phyloP scores from a whole-genome alignment of 2,888 invertebrate genomes.

The Pycnomerus fuliginosus region DNA sequence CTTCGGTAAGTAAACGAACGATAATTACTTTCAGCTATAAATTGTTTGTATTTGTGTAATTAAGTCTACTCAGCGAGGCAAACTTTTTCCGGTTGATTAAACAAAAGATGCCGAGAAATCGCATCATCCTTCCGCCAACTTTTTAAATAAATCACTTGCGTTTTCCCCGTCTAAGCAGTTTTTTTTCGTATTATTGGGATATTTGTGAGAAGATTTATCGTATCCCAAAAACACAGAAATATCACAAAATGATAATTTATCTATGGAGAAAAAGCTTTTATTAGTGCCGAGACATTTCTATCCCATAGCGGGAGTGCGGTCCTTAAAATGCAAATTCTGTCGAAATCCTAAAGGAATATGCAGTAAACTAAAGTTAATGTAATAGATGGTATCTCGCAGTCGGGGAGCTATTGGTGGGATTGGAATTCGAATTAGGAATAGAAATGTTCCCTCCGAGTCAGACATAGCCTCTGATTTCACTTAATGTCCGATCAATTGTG shows the following conservation, averaged over 20 bases:
- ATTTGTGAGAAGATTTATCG: slow-evolving; percentile 14
- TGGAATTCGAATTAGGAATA: slow-evolving; percentile 40
- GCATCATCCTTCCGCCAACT: no score
- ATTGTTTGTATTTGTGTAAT: no score
- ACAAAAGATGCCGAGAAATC: no score
- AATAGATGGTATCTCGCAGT: slow-evolving; percentile 42
- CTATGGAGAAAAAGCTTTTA: slow-evolving; percentile 22
- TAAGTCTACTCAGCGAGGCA: no score
- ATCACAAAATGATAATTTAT: slow-evolving; percentile 18
- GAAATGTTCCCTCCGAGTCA: slow-evolving; percentile 29
- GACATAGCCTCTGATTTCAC: not conserved
- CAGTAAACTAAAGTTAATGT: slow-evolving; percentile 45
- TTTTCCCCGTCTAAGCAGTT: slow-evolving; percentile 7
- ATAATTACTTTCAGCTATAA: no score
- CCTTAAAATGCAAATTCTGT: slow-evolving; percentile 41
- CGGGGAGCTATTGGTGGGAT: slow-evolving; percentile 39
- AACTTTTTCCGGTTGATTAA: no score
- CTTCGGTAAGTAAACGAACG: no score
- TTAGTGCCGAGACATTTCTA: slow-evolving; percentile 25
- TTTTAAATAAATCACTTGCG: not conserved
- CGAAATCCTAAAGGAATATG: slow-evolving; percentile 41
- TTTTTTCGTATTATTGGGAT: slow-evolving; percentile 17
- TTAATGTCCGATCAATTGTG: not conserved
- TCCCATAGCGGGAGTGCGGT: slow-evolving; percentile 29
- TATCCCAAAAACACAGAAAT: slow-evolving; percentile 11